Conservation (phyloP, 2,888 invertebrate species). For the Galerucella pusilla region DNA sequence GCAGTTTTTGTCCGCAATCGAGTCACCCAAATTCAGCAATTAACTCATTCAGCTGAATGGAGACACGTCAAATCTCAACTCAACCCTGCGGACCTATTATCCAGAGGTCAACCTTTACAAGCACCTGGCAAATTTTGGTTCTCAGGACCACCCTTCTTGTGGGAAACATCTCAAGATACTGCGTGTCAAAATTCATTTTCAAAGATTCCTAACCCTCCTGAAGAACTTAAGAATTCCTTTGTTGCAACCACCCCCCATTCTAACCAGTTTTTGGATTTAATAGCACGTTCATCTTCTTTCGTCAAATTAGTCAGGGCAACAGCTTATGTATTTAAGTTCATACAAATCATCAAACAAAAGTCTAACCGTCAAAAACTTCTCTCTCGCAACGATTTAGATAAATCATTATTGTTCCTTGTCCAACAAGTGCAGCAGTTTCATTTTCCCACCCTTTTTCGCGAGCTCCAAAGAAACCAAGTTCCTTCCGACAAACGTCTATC, state of each 20-base stretch:
- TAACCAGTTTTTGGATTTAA: background rate
- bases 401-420: background rate
- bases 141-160: background rate
- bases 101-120: too few relatives aligned
- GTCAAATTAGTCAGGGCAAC: background rate
- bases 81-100: too few relatives aligned
- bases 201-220: background rate
- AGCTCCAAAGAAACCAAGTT: conserved; percentile 3
- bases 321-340: background rate
- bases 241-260: background rate
- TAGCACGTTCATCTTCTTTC: background rate
- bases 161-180: background rate
- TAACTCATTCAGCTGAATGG: too few relatives aligned
- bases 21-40: too few relatives aligned
- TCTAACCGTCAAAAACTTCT: background rate
- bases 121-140: too few relatives aligned
- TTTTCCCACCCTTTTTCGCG: too few relatives aligned
- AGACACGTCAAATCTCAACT: too few relatives aligned
- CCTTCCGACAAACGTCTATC: background rate
- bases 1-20: too few relatives aligned
- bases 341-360: background rate
- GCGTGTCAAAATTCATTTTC: conserved; percentile 3
- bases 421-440: background rate
- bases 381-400: background rate
- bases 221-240: background rate